Conservation (phyloP, 2,888 invertebrate genomes). For the Barypeithes pellucidus region DNA sequence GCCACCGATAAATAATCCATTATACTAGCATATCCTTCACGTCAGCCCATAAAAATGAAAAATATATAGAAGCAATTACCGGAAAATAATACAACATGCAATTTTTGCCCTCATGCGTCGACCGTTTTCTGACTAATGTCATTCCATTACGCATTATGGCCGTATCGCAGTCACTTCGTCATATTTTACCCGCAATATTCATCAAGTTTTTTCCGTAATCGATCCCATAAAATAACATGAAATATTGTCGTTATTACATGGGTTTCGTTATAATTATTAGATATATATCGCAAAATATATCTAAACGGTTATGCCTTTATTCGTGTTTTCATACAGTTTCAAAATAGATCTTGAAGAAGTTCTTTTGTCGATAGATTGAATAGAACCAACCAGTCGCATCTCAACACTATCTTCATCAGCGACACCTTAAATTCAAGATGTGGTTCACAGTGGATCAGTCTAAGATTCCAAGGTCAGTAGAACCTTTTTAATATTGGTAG, state of each 20-base stretch:
- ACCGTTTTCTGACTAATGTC: constrained; percentile 32
- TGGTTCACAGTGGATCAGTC: too few species aligned
- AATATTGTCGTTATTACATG: constrained; percentile 33
- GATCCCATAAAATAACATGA: constrained; percentile 37
- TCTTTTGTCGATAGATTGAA: too few species aligned
- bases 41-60: constrained; percentile 8
- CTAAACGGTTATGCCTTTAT: too few species aligned
- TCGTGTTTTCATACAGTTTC: too few species aligned
- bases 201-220: constrained; percentile 44
- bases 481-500: too few species aligned
- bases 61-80: constrained; percentile 20
- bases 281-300: constrained; percentile 3
- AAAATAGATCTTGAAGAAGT: too few species aligned
- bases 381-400: too few species aligned
- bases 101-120: constrained; percentile 25
- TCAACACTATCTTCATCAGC: too few species aligned
- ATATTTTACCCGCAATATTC: constrained; percentile 45
- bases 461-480: too few species aligned
- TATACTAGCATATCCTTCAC: not conserved
- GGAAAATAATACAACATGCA: constrained; percentile 14
- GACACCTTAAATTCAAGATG: too few species aligned
- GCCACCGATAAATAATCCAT: not conserved
- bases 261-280: constrained; percentile 20
- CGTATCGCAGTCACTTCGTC: constrained; percentile 36
- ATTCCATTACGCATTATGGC: constrained; percentile 41